phyloP scores from a whole-genome alignment of 2,888 invertebrate species.

The Magallana nippona region DNA sequence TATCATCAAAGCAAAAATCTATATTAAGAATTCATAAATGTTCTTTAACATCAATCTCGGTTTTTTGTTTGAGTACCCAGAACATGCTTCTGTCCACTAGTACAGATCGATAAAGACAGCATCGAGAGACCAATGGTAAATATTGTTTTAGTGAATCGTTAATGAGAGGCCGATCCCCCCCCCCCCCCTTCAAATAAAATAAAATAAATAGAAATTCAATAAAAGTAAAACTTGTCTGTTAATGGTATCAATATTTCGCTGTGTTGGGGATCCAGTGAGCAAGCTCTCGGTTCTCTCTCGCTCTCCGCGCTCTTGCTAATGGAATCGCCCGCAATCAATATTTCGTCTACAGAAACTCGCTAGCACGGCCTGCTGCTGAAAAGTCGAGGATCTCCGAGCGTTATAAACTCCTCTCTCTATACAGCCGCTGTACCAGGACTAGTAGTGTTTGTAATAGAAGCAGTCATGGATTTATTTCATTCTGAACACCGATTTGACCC shows the following conservation, averaged over 20 bases:
- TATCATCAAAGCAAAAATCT: slow-evolving; percentile 14
- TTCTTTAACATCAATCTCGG: not conserved
- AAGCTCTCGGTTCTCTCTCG: not conserved
- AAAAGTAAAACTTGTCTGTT: slow-evolving; percentile 17
- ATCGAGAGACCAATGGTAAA: not conserved
- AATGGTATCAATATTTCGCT: slow-evolving; percentile 12
- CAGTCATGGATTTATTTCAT: slow-evolving; percentile 27
- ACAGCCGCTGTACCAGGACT: slow-evolving; percentile 14
- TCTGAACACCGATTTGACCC: slow-evolving; percentile 12
- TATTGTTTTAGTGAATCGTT: slow-evolving; percentile 7
- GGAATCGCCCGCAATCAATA: slow-evolving; percentile 42
- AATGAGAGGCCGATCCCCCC: not conserved
- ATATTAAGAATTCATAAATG: not conserved
- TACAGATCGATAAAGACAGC: slow-evolving; percentile 7
- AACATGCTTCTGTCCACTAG: not conserved
- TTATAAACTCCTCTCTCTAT: not conserved
- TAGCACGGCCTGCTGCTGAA: slow-evolving; percentile 1
- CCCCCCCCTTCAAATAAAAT: too few relatives aligned
- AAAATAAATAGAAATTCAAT: slow-evolving; percentile 13
- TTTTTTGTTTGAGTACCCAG: not conserved
- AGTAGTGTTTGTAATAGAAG: slow-evolving; percentile 17
- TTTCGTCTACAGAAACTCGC: slow-evolving; percentile 22
- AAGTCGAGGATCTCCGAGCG: not conserved
- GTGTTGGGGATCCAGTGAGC: not conserved
- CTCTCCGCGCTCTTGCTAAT: slow-evolving; percentile 9